phyloP scores from a whole-genome alignment of 2,113 vertebrate species.

The Neolamprologus sp. region DNA sequence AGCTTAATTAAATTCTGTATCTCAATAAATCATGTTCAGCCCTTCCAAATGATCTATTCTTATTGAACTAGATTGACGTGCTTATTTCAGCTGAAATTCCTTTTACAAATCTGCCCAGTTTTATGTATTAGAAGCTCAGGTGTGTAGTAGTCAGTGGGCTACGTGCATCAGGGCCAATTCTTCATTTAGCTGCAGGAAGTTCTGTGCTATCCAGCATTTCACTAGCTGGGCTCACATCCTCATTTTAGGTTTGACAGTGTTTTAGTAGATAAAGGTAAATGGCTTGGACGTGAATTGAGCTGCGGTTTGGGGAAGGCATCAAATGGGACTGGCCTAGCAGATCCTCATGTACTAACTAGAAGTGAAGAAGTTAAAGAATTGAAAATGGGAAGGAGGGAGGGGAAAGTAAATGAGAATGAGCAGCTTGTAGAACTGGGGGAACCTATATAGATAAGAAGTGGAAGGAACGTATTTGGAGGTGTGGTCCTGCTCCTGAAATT shows the following conservation, averaged over 20 bases:
- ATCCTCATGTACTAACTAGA: not conserved
- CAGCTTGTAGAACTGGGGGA: not conserved
- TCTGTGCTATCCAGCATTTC: not conserved
- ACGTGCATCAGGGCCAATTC: not conserved
- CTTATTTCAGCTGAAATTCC: not conserved
- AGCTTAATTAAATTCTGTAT: not conserved
- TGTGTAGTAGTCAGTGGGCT: not conserved
- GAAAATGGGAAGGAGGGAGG: not conserved
- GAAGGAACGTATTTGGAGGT: not conserved
- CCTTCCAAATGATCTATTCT: not conserved
- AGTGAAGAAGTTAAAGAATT: not conserved
- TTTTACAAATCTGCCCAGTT: not conserved
- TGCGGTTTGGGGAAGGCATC: not conserved
- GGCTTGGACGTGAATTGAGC: not conserved
- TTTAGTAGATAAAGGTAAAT: not conserved
- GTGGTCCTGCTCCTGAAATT: not conserved
- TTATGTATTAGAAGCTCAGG: not conserved
- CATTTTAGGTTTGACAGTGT: not conserved
- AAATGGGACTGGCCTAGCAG: not conserved
- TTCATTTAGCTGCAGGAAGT: not conserved
- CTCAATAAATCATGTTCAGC: not conserved
- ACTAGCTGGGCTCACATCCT: not conserved
- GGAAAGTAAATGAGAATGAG: accelerated
- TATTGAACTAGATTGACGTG: not conserved
- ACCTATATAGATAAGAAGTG: not conserved